Conservation (phyloP, 2,113 vertebrate species). For the Dasypus novemcinctus region DNA sequence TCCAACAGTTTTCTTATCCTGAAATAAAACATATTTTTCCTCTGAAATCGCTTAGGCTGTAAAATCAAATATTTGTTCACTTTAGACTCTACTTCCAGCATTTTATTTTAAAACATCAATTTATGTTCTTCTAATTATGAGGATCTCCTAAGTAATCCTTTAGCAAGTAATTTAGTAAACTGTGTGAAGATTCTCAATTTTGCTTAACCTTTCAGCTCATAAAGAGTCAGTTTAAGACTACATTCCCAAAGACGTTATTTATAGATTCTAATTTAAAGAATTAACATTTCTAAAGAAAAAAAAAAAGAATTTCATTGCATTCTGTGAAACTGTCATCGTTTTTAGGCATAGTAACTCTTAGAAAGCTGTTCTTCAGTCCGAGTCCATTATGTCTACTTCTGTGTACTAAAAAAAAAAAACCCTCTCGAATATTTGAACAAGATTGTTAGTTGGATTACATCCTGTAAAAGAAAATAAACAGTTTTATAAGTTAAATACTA, state of each 20-base stretch:
- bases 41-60: constrained; percentile 30
- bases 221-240: constrained; percentile 65
- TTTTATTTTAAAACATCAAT: constrained; percentile 69
- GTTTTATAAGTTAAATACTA: constrained; percentile 18
- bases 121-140: constrained; percentile 73
- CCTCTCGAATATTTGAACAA: constrained; percentile 21
- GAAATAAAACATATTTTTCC: constrained; percentile 20
- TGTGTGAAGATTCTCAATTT: constrained; percentile 66
- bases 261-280: constrained; percentile 73
- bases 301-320: constrained; percentile 41
- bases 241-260: constrained; percentile 71
- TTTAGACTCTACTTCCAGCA: constrained; percentile 63
- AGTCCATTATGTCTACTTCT: constrained; percentile 59
- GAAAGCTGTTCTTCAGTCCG: constrained; percentile 49
- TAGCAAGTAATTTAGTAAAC: constrained; percentile 64
- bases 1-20: constrained; percentile 30
- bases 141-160: constrained; percentile 61
- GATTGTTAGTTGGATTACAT: constrained; percentile 30
- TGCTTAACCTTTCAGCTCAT: constrained; percentile 68
- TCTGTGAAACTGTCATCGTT: constrained; percentile 60
- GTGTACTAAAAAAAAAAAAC: background rate
- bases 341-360: constrained; percentile 54
- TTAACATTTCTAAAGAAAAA: constrained; percentile 69
- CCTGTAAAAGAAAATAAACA: background rate
- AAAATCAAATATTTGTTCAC: constrained; percentile 68